phyloP scores from a whole-genome alignment of 2,113 vertebrate species.

The Lichenostomus cassidix region DNA sequence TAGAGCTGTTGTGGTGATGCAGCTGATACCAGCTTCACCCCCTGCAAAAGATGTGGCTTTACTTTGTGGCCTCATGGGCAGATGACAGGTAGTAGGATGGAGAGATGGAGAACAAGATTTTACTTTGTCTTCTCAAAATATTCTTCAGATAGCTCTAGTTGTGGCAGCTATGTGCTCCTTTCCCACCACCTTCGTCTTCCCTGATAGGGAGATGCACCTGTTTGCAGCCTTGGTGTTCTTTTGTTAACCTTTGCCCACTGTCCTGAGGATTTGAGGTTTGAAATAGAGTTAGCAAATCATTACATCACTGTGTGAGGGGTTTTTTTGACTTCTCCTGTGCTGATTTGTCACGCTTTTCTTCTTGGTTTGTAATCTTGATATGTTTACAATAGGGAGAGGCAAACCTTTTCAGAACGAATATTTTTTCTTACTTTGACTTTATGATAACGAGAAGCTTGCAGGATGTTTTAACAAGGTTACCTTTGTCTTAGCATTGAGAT shows the following conservation, averaged over 20 bases:
- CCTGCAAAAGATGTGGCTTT: neutral
- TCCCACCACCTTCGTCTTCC: neutral
- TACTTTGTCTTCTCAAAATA: neutral
- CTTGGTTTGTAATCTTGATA: neutral
- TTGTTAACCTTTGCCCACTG: neutral
- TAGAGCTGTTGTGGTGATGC: neutral
- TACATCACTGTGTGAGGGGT: neutral
- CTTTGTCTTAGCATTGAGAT: neutral
- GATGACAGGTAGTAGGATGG: neutral
- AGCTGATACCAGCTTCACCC: neutral
- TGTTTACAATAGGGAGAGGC: neutral
- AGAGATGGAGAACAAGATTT: neutral
- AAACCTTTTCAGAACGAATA: neutral
- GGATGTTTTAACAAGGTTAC: neutral
- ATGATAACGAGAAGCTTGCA: neutral
- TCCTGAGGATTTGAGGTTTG: neutral
- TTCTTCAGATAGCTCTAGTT: neutral
- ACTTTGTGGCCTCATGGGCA: neutral
- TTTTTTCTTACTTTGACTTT: neutral
- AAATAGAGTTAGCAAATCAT: neutral
- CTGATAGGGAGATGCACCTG: neutral
- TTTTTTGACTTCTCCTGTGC: neutral
- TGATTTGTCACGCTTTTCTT: neutral
- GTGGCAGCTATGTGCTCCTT: rapidly evolving
- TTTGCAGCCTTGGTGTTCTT: neutral